These are phyloP conservation scores for Spheniscus mendiculus DNA, from an alignment of 2,113 vertebrate genomes.

Conservation along the genomic window DNA sequence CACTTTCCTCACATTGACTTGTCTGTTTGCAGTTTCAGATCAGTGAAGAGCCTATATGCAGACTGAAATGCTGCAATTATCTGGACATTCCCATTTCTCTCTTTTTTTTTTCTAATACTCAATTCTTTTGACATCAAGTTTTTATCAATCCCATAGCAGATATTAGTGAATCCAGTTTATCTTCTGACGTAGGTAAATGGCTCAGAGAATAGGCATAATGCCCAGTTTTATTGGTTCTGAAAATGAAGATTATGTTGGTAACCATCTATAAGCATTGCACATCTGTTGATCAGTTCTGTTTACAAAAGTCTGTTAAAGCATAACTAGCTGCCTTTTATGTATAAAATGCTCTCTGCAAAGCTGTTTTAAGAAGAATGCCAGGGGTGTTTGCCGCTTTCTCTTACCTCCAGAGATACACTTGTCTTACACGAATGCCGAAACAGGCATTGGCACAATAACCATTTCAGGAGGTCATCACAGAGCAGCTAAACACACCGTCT, in stretches of 20 bases:
- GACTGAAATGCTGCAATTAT: constrained; percentile 42
- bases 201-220: not conserved
- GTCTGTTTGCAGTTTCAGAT: constrained; percentile 54
- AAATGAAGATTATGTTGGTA: not conserved
- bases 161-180: constrained; percentile 15
- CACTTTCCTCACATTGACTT: not conserved
- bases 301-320: constrained; percentile 15
- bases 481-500: no score
- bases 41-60: constrained; percentile 15
- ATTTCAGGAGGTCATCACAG: no score
- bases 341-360: not conserved
- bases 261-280: not conserved
- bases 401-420: not conserved
- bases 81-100: not conserved
- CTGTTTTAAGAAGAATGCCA: not conserved
- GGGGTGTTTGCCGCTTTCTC: not conserved
- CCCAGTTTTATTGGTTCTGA: constrained; percentile 5
- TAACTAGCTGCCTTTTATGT: not conserved
- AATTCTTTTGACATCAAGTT: constrained; percentile 2
- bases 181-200: constrained; percentile 25
- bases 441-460: no score
- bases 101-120: not conserved
- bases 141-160: constrained; percentile 4
- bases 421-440: no score
- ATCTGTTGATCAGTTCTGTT: constrained; percentile 25